A percentile compares a stretch with the other conserved stretches of the same genome.
Evolutionary conservation across 2,113 vertebrate genomes (phyloP).

Genomic region (Dendrocopos noguchii): DNA sequence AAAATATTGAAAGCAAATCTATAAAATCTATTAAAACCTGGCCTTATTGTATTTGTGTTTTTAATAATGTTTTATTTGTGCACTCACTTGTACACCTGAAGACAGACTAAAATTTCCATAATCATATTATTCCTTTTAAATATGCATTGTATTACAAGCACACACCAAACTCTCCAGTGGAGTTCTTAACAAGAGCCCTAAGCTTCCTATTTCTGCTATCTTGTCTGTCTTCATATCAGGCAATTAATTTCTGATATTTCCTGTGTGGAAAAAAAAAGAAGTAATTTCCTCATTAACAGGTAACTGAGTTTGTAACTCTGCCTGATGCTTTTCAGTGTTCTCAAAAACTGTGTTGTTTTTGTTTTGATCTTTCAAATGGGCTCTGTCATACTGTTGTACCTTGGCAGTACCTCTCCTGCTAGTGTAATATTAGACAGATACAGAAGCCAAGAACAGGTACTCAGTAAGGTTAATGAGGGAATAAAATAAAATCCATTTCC

Average conservation of each 20-base stretch:
- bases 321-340: not conserved
- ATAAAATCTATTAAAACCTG: not conserved
- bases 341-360: not conserved
- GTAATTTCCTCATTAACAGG: not conserved
- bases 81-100: not conserved
- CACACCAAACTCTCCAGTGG: not conserved
- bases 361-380: too few relatives aligned
- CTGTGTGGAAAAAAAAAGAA: not conserved
- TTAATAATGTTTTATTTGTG: not conserved
- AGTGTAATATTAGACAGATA: not conserved
- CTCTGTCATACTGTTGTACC: not conserved
- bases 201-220: not conserved
- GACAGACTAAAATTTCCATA: not conserved
- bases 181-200: not conserved
- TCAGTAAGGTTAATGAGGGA: not conserved
- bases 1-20: not conserved
- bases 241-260: not conserved
- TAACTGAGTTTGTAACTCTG: not conserved
- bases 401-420: not conserved
- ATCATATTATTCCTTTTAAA: not conserved
- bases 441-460: not conserved
- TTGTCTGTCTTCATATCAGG: not conserved
- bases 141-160: not conserved
- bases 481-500: constrained; percentile 25
- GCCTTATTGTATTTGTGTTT: not conserved